Evolutionary conservation across 1,140 invertebrate genomes (phyloP).

Genomic region (Vanessa atalanta): DNA sequence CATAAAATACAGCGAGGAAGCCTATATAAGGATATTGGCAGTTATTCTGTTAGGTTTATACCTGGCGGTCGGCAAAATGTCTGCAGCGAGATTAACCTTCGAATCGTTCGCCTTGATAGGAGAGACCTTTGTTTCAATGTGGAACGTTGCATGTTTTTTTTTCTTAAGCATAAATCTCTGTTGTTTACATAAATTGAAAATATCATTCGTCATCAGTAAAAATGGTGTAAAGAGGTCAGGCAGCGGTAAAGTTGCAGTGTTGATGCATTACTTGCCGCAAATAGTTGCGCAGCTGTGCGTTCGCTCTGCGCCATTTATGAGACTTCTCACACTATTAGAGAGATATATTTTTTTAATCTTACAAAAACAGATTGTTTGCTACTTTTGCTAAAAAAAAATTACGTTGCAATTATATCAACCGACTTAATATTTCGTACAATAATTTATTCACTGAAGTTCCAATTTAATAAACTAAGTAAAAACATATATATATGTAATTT

Average conservation of each 20-base stretch:
- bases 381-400: neutral
- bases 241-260: conserved; percentile 31
- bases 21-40: conserved; percentile 3
- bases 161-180: neutral
- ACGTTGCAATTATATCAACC: neutral
- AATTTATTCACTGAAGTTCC: too few species aligned
- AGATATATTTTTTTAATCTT: neutral
- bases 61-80: neutral
- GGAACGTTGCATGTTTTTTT: neutral
- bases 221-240: conserved; percentile 40
- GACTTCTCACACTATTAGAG: neutral
- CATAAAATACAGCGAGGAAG: neutral
- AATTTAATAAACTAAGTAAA: too few species aligned
- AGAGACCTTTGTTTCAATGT: neutral
- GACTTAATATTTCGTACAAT: too few species aligned
- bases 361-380: too few species aligned
- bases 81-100: neutral
- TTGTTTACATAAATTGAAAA: neutral
- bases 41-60: neutral
- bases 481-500: too few species aligned
- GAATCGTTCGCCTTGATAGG: neutral
- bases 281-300: conserved; percentile 53
- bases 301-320: conserved; percentile 33
- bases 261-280: conserved; percentile 43
- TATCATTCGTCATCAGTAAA: conserved; percentile 22